Percentiles rank a stretch among this genome's conserved stretches.
These are phyloP conservation scores for Saccostrea cuccullata DNA, from an alignment of 1,140 invertebrate species.

Conservation along the genomic window DNA sequence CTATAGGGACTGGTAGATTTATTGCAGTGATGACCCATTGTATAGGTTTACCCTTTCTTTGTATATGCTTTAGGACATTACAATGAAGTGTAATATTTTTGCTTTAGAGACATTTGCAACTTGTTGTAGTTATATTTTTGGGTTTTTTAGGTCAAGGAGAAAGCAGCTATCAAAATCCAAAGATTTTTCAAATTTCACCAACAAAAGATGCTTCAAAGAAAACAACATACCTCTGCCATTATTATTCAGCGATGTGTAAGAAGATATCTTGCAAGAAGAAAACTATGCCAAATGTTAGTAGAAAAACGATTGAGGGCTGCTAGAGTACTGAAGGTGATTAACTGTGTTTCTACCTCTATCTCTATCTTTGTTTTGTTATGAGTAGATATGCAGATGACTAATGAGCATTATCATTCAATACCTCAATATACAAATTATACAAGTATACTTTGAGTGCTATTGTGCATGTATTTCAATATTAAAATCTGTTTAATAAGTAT, in stretches of 20 bases:
- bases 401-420: too few relatives aligned
- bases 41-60: too few relatives aligned
- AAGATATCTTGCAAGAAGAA: conserved; percentile 19
- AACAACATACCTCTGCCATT: conserved; percentile 36
- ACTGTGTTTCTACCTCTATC: too few relatives aligned
- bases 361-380: too few relatives aligned
- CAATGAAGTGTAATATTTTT: too few relatives aligned
- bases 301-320: conserved; percentile 10
- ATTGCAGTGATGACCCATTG: too few relatives aligned
- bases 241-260: conserved; percentile 50
- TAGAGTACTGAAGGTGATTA: not conserved
- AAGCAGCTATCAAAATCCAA: conserved; percentile 61
- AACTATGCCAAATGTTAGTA: not conserved
- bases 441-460: too few relatives aligned
- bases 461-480: not conserved
- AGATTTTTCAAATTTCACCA: conserved; percentile 26
- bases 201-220: conserved; percentile 19
- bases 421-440: too few relatives aligned
- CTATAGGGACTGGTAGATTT: too few relatives aligned
- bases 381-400: too few relatives aligned
- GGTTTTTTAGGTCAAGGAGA: conserved; percentile 1
- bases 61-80: too few relatives aligned
- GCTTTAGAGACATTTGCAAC: too few relatives aligned
- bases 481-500: not conserved
- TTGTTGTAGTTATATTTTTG: not conserved